Evolutionary conservation across 2,888 invertebrate genomes (phyloP).

Genomic region (Mechanitis messenoides): DNA sequence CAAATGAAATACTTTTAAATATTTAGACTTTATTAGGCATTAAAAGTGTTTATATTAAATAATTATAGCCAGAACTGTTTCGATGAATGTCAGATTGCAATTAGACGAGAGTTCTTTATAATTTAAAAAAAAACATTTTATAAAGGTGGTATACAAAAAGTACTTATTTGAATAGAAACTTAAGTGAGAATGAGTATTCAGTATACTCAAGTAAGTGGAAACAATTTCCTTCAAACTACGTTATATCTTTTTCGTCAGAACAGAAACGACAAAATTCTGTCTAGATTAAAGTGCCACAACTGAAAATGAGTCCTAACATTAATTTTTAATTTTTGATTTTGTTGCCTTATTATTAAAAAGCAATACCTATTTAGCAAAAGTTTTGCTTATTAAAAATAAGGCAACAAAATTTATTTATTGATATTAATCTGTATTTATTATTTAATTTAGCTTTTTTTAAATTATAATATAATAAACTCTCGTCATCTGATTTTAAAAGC

Average conservation of each 20-base stretch:
- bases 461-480: no score
- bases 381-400: no score
- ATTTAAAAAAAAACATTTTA: background rate
- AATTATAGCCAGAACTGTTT: no score
- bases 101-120: background rate
- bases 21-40: no score
- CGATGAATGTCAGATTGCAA: no score
- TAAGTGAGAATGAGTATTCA: slow-evolving; percentile 1
- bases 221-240: background rate
- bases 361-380: background rate
- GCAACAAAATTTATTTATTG: no score
- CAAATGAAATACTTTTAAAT: no score
- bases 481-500: no score
- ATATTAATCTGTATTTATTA: no score
- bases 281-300: background rate
- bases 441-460: no score
- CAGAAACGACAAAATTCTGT: background rate
- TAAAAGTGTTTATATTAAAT: no score
- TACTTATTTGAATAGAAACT: background rate
- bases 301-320: background rate
- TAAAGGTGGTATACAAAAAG: background rate
- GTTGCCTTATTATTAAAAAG: background rate
- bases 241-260: background rate
- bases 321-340: no score
- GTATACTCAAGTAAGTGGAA: slow-evolving; percentile 3